Evolutionary conservation across 2,113 vertebrate genomes (phyloP), one percentile per base, ranked within the genome.

Genomic region (Sphaerodactylus townsendi): DNA sequence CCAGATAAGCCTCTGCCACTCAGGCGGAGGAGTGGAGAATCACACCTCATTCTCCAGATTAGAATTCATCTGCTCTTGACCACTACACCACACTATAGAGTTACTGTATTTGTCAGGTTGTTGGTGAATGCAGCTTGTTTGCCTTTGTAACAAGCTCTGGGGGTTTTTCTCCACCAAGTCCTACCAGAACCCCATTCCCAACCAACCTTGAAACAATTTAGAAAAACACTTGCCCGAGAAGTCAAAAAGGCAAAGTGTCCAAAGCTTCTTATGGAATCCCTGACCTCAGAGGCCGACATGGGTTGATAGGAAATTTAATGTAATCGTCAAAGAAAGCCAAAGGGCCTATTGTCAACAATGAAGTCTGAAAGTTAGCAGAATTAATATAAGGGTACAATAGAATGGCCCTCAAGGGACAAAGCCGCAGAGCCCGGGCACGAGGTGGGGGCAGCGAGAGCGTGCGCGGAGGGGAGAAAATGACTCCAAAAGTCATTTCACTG

Each of bases 131-230:
- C 90, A 94, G 90, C 56, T 89, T 88, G 93, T 94, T 94, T 87
- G 91, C 91, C 93, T 88, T 94, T 89, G 82, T 66, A 93, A 91
- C 94, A 90, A 94, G 95, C 93, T 95, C 94, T 92, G 91, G 91
- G 28, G 59, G 5, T 62, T 62, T 93, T 91, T 91, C 28, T n/a
- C 35, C 10, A 0, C 11, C 65, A 66, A 35, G 28, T 62, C 59
- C 59, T 62, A 25, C 13, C 28, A 73, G 71, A 28, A 15, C 30
- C 53, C 59, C 28, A 7, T 23, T 11, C 33, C 33, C 97, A 97
- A 97, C 92, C 94, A 95, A 95, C 95, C 95, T 96, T 96, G 97
- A 98, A 98, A 97, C 97, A 98, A 98, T 98, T 98, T 97, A 96
- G 95, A 96, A 96, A 33, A 96, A 97, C 96, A 97, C 97, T 96